phyloP scores from a whole-genome alignment of 2,888 invertebrate species.

The Amphimallon solstitiale region DNA sequence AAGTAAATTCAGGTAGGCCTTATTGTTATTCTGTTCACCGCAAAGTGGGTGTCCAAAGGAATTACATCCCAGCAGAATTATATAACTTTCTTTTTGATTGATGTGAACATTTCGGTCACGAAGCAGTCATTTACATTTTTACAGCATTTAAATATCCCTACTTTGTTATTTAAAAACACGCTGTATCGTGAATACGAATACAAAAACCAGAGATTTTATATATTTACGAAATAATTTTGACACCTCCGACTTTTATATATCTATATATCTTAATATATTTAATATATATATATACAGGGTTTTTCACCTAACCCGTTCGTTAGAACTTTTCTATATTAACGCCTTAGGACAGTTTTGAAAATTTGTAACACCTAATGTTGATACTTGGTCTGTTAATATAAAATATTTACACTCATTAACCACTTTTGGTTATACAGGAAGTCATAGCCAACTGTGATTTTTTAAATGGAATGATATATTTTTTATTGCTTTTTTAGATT shows the following conservation, averaged over 20 bases:
- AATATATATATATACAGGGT: too few species aligned
- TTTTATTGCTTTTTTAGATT: too few species aligned
- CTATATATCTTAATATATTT: too few species aligned
- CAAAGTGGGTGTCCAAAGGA: constrained; percentile 29
- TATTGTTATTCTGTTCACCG: constrained; percentile 34
- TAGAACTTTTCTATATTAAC: too few species aligned
- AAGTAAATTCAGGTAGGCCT: constrained; percentile 35
- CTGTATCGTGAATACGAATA: constrained; percentile 14
- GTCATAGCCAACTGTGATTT: too few species aligned
- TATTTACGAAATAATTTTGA: not conserved
- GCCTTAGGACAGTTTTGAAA: too few species aligned
- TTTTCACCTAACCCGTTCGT: too few species aligned
- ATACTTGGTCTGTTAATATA: too few species aligned
- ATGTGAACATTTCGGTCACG: constrained; percentile 39
- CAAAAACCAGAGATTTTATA: not conserved
- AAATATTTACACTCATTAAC: too few species aligned
- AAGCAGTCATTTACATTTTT: constrained; percentile 36
- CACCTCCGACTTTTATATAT: not conserved
- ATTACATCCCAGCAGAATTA: constrained; percentile 33
- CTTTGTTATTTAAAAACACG: not conserved
- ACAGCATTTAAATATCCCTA: constrained; percentile 26
- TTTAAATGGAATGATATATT: too few species aligned
- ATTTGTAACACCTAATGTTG: too few species aligned
- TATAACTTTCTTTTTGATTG: constrained; percentile 37
- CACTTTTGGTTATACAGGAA: too few species aligned